Evolutionary conservation across 2,888 invertebrate genomes (phyloP).

Genomic region (Nephrotoma flavescens): DNA sequence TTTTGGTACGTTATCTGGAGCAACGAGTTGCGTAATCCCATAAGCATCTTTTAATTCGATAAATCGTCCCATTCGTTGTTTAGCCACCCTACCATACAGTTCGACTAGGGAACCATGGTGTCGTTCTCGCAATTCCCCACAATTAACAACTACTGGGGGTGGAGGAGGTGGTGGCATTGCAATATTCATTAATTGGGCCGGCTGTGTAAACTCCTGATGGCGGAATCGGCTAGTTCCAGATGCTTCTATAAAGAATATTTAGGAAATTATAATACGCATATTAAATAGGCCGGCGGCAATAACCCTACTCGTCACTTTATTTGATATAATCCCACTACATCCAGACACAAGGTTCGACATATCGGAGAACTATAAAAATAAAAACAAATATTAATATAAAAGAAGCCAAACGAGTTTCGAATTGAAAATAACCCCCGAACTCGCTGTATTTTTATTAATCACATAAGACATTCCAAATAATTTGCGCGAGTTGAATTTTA

Average conservation of each 20-base stretch:
- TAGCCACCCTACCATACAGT: constrained; percentile 46
- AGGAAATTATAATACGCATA: too few relatives aligned
- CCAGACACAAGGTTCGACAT: background rate
- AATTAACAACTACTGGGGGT: constrained; percentile 31
- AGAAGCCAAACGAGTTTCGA: background rate
- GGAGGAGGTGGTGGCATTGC: constrained; percentile 22
- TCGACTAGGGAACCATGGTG: constrained; percentile 40
- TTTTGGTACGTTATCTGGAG: constrained; percentile 25
- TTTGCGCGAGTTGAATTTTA: background rate
- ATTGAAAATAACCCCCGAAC: background rate
- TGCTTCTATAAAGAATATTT: background rate
- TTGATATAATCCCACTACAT: background rate
- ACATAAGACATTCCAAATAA: background rate
- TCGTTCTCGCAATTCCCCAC: constrained; percentile 40
- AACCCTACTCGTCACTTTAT: background rate
- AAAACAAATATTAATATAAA: background rate
- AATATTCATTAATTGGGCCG: background rate
- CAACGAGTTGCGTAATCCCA: constrained; percentile 43
- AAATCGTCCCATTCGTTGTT: constrained; percentile 40
- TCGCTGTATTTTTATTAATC: background rate
- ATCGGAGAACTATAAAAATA: background rate
- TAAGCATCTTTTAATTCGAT: constrained; percentile 45
- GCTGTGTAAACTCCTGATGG: background rate
- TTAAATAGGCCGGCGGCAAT: background rate
- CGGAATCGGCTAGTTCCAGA: background rate